These are phyloP conservation scores for Halichoeres trimaculatus DNA, from an alignment of 2,113 vertebrate species.

Conservation along the genomic window DNA sequence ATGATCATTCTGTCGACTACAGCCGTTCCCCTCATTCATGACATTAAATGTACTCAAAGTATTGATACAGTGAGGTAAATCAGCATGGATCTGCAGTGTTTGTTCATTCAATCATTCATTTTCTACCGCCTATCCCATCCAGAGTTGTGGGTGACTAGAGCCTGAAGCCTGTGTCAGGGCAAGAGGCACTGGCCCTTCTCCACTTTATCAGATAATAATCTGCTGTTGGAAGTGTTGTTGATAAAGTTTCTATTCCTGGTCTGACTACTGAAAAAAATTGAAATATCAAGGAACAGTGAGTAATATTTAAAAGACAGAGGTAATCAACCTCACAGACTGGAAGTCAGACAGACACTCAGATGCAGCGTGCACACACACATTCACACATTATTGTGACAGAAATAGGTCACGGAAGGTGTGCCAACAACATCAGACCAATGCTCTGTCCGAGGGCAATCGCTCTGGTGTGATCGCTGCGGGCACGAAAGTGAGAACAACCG, in stretches of 20 bases:
- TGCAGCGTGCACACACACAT: slow-evolving; percentile 4
- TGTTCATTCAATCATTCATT: no score
- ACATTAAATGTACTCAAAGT: no score
- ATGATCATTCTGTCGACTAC: no score
- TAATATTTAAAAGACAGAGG: background rate
- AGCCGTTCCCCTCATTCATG: no score
- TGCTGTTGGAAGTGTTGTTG: background rate
- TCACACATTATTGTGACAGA: slow-evolving; percentile 61
- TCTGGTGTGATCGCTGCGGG: slow-evolving; percentile 5
- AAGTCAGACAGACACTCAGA: slow-evolving; percentile 11
- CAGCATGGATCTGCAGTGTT: no score
- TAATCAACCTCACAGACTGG: slow-evolving; percentile 3
- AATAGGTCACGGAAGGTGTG: slow-evolving; percentile 58
- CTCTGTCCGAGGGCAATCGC: slow-evolving; percentile 34
- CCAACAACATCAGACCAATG: slow-evolving; percentile 52
- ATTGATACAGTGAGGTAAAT: no score
- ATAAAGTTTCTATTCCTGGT: background rate
- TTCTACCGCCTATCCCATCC: no score
- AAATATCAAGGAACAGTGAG: background rate
- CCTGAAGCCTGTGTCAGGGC: no score
- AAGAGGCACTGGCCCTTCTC: no score
- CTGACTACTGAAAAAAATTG: background rate
- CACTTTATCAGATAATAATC: no score
- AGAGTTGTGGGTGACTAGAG: no score
- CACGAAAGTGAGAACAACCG: slow-evolving; percentile 1